These are phyloP conservation scores for Sphyrna mokarran DNA, from an alignment of 2,113 vertebrate genomes.

Conservation along the genomic window DNA sequence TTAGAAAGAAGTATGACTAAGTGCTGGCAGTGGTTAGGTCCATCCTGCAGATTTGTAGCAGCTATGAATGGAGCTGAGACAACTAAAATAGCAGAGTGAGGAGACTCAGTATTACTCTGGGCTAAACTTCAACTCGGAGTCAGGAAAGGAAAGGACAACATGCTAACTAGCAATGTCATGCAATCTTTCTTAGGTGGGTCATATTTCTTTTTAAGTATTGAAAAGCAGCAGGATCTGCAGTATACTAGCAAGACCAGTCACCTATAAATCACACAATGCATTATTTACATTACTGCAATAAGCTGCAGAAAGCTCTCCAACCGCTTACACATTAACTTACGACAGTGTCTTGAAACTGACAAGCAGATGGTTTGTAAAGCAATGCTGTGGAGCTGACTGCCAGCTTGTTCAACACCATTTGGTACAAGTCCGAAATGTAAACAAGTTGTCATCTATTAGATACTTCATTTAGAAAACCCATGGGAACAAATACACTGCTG, in stretches of 20 bases:
- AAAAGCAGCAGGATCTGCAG: background rate
- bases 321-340: background rate
- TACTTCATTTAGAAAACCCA: background rate
- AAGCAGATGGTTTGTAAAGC: background rate
- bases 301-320: background rate
- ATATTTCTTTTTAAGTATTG: background rate
- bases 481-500: background rate
- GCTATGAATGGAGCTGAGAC: background rate
- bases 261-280: background rate
- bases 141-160: background rate
- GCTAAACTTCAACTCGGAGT: background rate
- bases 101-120: background rate
- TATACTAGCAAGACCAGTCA: background rate
- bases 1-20: background rate
- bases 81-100: background rate
- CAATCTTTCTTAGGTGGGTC: background rate
- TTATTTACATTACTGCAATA: background rate
- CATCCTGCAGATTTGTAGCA: background rate
- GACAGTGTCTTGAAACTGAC: background rate
- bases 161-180: background rate
- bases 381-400: background rate
- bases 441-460: background rate
- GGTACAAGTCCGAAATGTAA: slow-evolving; percentile 14
- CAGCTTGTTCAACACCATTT: background rate
- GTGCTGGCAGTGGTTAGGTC: background rate